These are phyloP conservation scores for Heterodera filipjevi DNA, from an alignment of 2,888 invertebrate species.

Conservation along the genomic window DNA sequence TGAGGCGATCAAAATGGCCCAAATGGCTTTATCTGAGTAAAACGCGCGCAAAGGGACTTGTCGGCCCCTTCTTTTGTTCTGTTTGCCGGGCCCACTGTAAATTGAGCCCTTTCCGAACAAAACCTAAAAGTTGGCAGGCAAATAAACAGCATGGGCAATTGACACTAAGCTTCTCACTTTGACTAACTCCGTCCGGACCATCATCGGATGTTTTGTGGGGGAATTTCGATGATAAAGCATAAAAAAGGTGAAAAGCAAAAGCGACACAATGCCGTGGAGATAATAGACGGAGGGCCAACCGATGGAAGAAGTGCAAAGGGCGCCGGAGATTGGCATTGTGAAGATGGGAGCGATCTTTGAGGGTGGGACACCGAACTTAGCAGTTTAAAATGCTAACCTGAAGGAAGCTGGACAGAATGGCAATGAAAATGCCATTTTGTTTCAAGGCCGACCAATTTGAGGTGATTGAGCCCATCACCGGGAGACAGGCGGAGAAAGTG, in stretches of 20 bases:
- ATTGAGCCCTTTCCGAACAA: slow-evolving; percentile 44
- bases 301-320: slow-evolving; percentile 51
- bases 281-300: slow-evolving; percentile 63
- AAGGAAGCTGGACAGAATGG: slow-evolving; percentile 49
- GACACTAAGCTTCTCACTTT: slow-evolving; percentile 32
- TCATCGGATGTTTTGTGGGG: slow-evolving; percentile 46
- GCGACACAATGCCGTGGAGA: slow-evolving; percentile 50
- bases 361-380: not conserved
- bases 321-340: slow-evolving; percentile 47
- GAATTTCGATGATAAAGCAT: slow-evolving; percentile 47
- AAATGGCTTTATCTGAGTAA: slow-evolving; percentile 55
- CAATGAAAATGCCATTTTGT: slow-evolving; percentile 52
- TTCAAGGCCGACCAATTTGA: slow-evolving; percentile 50
- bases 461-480: slow-evolving; percentile 48
- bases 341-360: slow-evolving; percentile 46
- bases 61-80: slow-evolving; percentile 35
- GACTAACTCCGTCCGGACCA: slow-evolving; percentile 40
- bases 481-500: slow-evolving; percentile 47
- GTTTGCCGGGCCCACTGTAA: slow-evolving; percentile 44
- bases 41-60: slow-evolving; percentile 55
- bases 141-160: not conserved
- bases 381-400: slow-evolving; percentile 28
- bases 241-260: slow-evolving; percentile 50
- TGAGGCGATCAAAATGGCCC: slow-evolving; percentile 62
- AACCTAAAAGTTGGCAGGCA: slow-evolving; percentile 27